phyloP scores from a whole-genome alignment of 92 coral and sea anemone genomes.

The Phenganax marumi region DNA sequence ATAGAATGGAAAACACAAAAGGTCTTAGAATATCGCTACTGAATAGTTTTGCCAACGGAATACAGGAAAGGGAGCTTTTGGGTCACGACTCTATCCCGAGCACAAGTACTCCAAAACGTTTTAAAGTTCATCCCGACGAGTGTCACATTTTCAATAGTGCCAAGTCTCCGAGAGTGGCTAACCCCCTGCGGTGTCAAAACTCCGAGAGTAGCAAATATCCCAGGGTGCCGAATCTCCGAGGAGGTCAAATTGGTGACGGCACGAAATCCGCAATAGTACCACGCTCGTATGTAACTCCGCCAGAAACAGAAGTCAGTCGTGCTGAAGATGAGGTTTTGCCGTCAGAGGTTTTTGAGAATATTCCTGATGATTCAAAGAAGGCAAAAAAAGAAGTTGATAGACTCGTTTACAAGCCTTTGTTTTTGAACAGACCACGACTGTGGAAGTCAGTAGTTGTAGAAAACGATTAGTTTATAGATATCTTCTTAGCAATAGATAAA shows the following conservation, averaged over 20 bases:
- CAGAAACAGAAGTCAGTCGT: not conserved
- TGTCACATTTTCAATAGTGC: no score
- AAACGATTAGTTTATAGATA: not conserved
- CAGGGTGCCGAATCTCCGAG: not conserved
- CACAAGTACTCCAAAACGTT: slow-evolving; percentile 5
- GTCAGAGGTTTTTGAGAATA: not conserved
- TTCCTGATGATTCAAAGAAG: not conserved
- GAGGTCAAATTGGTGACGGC: not conserved
- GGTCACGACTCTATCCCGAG: not conserved
- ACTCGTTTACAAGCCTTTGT: slow-evolving; percentile 12
- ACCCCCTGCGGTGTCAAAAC: not conserved
- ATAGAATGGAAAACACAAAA: not conserved
- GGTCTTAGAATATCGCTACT: not conserved
- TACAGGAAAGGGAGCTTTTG: not conserved
- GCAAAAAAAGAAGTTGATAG: not conserved
- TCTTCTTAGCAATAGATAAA: no score
- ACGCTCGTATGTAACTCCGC: not conserved
- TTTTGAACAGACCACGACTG: not conserved
- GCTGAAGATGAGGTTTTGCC: not conserved
- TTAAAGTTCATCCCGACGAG: no score
- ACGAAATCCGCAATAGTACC: not conserved
- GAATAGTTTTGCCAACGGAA: not conserved
- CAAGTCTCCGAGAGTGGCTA: not conserved
- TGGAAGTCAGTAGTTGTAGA: slow-evolving; percentile 35
- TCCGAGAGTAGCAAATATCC: not conserved